Base-by-base conservation (phyloP, 2,888 invertebrate species). In the Scaeva pyrastri region DNA sequence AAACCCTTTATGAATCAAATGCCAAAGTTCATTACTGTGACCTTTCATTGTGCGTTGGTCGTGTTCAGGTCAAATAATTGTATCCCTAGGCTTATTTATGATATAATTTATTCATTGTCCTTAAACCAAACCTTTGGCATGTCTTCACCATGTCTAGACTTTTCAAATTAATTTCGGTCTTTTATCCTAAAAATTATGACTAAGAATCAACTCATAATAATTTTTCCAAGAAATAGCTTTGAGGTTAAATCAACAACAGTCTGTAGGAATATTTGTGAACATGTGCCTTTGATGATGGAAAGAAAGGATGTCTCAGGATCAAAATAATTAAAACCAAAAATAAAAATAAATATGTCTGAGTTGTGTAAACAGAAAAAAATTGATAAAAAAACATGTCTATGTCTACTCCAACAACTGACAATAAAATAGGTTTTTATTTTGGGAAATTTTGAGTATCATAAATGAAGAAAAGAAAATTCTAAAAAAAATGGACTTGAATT, bases 381-480 rank as follows among this genome's bases (percentile, higher is more conserved):
- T 71, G 19, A 70, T 50, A 64, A 19, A 82, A 76, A 73, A 72
- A 82, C 66, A 68, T 72, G 82, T 66, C 68, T 73, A 26, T 26
- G 12, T 1, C 16, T 12, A 50, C 50, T 39, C n/a, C n/a, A 12
- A 7, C 16, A 16, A 0, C 23, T 2, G 7, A 12, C 39, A 31
- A 10, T 52, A 19, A 31, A 52, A 43, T 31, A 62, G 48, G 66
- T 68, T 68, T 75, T 56, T n/a, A n/a, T n/a, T 12, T 43, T 8
- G 26, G 19, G 7, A 66, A 66, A 66, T 50, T 60, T 50, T n/a
- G 7, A 2, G 10, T 23, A 58, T 7, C 31, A 31, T 31, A 31
- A n/a, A n/a, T n/a, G 36, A 48, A 55, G 0, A 31, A 8, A 23
- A 55, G 7, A 56, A 16, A 7, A 12, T n/a, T n/a, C n/a, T n/a